Conservation (phyloP, 2,888 invertebrate genomes). For the Melieria picta region DNA sequence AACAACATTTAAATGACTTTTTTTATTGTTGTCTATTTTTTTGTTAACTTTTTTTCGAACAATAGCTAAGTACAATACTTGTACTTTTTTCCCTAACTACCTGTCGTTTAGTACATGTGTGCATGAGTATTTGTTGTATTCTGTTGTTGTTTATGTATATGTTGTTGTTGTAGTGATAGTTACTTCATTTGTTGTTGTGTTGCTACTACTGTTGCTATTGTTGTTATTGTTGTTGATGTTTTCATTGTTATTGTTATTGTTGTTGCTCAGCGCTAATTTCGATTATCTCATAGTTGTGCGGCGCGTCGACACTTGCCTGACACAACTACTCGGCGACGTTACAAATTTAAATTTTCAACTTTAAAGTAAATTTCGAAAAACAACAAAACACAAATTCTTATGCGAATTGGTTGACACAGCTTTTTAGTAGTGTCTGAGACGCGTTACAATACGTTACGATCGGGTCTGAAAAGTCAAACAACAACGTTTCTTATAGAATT, state of each 20-base stretch:
- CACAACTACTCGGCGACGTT: constrained; percentile 43
- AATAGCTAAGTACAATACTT: neutral
- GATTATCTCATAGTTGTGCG: constrained; percentile 55
- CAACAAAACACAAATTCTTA: constrained; percentile 51
- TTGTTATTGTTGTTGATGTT: constrained; percentile 31
- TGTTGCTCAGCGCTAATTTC: constrained; percentile 55
- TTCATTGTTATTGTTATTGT: constrained; percentile 31
- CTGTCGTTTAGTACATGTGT: constrained; percentile 24
- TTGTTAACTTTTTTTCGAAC: constrained; percentile 26
- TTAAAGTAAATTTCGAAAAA: constrained; percentile 41
- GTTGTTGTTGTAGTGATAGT: constrained; percentile 16
- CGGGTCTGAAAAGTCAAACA: constrained; percentile 19
- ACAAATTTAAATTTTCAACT: constrained; percentile 56
- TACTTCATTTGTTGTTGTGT: constrained; percentile 22
- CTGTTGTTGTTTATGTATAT: constrained; percentile 6
- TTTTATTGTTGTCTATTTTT: constrained; percentile 43
- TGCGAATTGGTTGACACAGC: constrained; percentile 39
- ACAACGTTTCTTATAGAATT: no score
- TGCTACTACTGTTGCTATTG: constrained; percentile 36
- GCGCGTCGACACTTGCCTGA: constrained; percentile 9
- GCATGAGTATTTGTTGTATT: constrained; percentile 1
- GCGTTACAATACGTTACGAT: constrained; percentile 55
- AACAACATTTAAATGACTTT: constrained; percentile 37
- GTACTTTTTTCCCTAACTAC: constrained; percentile 42
- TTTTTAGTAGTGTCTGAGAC: constrained; percentile 62